These are phyloP conservation scores for Procambarus virginalis DNA, from an alignment of 1,140 invertebrate genomes.

Conservation along the genomic window DNA sequence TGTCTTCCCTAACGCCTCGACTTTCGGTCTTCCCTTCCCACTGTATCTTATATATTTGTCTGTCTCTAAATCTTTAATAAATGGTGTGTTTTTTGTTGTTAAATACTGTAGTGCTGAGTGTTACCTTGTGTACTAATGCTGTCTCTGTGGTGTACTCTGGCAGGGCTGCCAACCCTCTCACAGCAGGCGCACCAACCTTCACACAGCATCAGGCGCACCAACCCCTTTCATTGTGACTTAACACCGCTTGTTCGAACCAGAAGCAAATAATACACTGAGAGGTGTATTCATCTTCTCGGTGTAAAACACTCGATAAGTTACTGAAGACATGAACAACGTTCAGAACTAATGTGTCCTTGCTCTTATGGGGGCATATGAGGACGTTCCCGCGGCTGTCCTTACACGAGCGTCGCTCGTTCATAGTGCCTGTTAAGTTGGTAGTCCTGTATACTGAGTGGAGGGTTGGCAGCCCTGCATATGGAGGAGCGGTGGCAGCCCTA, in stretches of 20 bases:
- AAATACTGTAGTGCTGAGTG: conserved; percentile 5
- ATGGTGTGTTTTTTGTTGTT: conserved; percentile 5
- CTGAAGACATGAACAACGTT: too few relatives aligned
- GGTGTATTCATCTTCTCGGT: too few relatives aligned
- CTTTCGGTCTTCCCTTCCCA: not conserved
- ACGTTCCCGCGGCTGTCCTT: not conserved
- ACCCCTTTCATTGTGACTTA: too few relatives aligned
- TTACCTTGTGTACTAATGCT: not conserved
- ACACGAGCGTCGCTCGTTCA: not conserved
- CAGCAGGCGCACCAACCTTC: too few relatives aligned
- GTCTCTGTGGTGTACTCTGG: not conserved
- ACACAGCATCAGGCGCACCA: too few relatives aligned
- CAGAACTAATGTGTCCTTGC: too few relatives aligned
- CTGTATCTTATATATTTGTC: not conserved
- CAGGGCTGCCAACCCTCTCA: not conserved
- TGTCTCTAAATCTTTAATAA: not conserved
- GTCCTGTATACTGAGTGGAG: not conserved
- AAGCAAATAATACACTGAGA: too few relatives aligned
- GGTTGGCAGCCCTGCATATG: not conserved
- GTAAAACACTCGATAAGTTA: not conserved
- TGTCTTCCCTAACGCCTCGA: not conserved
- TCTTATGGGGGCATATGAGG: not conserved
- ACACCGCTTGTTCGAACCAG: too few relatives aligned
- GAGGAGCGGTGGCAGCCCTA: too few relatives aligned
- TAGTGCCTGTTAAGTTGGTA: conserved; percentile 28